Conservation (phyloP, 2,113 vertebrate genomes). For the Cottus gobio region DNA sequence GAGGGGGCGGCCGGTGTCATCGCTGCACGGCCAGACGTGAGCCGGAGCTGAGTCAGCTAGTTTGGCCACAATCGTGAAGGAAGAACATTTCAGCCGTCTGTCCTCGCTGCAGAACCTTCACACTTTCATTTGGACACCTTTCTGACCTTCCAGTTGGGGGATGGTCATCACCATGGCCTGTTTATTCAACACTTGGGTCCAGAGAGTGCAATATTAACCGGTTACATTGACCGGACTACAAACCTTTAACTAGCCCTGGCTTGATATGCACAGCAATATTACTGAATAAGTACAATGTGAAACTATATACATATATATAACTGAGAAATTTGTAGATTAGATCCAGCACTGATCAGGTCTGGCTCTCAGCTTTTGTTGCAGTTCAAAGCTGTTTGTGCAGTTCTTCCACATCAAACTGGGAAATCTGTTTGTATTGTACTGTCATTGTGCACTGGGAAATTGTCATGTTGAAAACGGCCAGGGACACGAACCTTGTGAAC, state of each 20-base stretch:
- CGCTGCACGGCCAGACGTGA: conserved; percentile 10
- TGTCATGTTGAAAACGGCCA: no score
- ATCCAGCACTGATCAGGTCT: no score
- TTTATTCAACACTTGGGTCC: not conserved
- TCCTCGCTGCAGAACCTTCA: not conserved
- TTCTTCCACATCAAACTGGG: no score
- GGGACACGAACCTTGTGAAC: no score
- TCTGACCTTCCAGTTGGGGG: not conserved
- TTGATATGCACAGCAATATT: not conserved
- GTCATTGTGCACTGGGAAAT: no score
- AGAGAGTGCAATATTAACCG: not conserved
- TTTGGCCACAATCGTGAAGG: conserved; percentile 10
- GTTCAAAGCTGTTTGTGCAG: no score
- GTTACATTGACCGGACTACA: not conserved
- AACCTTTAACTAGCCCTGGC: not conserved
- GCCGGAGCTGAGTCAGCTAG: conserved; percentile 24
- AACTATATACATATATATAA: no score
- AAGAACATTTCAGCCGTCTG: not conserved
- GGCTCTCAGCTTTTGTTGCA: no score
- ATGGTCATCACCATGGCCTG: not conserved
- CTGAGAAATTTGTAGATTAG: no score
- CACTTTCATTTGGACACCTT: not conserved
- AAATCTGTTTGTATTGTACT: no score
- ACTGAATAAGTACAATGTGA: not conserved
- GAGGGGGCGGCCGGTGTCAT: not conserved